Evolutionary conservation across 2,797 vertebrate species (phyloP).

Genomic region (Phyllotis vaccarum): DNA sequence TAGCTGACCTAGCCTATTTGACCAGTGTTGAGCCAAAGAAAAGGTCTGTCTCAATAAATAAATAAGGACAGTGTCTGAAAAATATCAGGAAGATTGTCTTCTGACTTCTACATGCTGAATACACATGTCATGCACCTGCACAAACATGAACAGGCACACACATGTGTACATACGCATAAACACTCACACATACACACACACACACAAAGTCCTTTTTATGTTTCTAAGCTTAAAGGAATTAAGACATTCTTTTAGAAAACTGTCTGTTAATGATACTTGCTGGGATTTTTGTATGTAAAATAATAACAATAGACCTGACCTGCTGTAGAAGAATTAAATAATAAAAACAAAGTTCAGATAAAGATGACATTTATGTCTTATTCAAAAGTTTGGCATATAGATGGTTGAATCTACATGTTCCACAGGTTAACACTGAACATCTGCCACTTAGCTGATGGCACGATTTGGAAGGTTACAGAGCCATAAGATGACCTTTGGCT

Average conservation of each 20-base stretch:
- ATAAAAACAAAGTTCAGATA: background rate
- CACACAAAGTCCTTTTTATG: background rate
- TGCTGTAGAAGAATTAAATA: background rate
- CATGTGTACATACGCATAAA: background rate
- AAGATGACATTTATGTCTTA: background rate
- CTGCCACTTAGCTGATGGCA: background rate
- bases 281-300: background rate
- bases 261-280: background rate
- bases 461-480: background rate
- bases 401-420: background rate
- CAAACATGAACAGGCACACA: background rate
- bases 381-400: background rate
- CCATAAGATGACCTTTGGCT: background rate
- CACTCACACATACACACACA: background rate
- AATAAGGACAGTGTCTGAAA: background rate
- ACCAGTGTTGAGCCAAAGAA: background rate
- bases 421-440: fast-evolving
- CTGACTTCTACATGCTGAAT: background rate
- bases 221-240: background rate
- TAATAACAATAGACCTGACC: background rate
- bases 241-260: background rate
- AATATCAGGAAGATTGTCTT: background rate
- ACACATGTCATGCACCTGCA: background rate
- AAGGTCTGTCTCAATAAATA: background rate
- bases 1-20: background rate